Evolutionary conservation across 1,140 invertebrate genomes (phyloP), one percentile per base, ranked within the genome.

Genomic region (Macrobrachium nipponense): DNA sequence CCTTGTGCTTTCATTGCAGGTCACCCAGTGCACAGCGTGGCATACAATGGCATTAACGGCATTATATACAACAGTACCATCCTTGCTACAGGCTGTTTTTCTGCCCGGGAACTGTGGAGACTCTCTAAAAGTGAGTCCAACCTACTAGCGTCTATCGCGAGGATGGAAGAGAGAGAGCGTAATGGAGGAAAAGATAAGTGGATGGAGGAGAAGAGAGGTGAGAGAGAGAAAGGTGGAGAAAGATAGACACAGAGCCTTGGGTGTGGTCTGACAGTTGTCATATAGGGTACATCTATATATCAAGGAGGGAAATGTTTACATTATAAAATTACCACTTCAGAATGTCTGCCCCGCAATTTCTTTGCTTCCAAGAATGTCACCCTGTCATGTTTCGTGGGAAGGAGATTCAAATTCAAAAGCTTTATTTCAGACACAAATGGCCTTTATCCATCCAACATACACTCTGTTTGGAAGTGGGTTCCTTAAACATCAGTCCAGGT

Each of bases 61-160:
- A 97, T 99, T 90, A 95, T 98, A 92, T 98, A 97, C 94, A 98
- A 98, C 94, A 97, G 98, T 93, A 98, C 98, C 91, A 98, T 99
- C 92, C 94, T 98, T 93, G 97, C 98, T 90, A 99, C 97, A 90
- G 98, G 98, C 91, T 98, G 99, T 91, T 99, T 99, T 94, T 98
- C 97, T 90, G 98, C 98, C 88, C 96, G 97, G 93, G 98, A 99
- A 94, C 94, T 99, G 90, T 98, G 97, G 96, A 96, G 96, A 92
- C 94, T 98, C 91, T 97, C 97, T 90, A 98, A 97, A 97, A 96
- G 97, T 97, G 95, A 93, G 92, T 89, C 68, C 17, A 61, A 66
- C 44, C 27, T 80, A 5, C 44, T 64, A 44, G 80, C 20, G 36
- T 59, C 72, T 72, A 72, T 36, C 72, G 60, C 80, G 43, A 76